A percentile compares a stretch with the other conserved stretches of the same genome.
These are phyloP conservation scores for Cossypha niveicapilla DNA, from an alignment of 2,797 vertebrate species.

Conservation along the genomic window DNA sequence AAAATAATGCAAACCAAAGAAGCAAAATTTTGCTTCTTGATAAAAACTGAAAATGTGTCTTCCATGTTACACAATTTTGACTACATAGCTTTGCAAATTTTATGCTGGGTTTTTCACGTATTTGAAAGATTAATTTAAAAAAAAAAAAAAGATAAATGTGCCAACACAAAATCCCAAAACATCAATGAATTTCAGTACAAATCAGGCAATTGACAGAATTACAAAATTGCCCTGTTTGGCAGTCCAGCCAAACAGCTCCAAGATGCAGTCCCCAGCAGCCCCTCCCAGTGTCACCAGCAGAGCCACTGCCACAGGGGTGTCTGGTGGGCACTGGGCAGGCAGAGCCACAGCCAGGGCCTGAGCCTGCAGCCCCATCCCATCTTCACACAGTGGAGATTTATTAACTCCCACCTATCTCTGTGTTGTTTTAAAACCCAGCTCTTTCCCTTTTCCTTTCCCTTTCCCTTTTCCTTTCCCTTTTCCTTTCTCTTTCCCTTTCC, in stretches of 20 bases:
- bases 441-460: neutral
- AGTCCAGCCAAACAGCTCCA: slow-evolving; percentile 10
- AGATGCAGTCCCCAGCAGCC: neutral
- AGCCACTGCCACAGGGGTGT: fast-evolving
- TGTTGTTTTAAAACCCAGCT: neutral
- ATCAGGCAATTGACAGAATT: neutral
- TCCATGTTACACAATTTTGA: slow-evolving; percentile 36
- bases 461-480: neutral
- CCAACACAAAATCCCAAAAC: neutral
- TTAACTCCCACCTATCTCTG: neutral
- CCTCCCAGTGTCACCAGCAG: neutral
- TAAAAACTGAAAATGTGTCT: slow-evolving; percentile 14
- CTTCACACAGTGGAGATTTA: fast-evolving
- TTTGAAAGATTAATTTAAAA: neutral
- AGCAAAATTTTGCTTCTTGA: slow-evolving; percentile 13
- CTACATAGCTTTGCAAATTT: neutral
- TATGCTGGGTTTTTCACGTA: neutral
- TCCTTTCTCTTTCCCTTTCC: neutral
- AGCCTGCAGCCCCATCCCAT: neutral
- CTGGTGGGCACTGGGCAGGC: neutral
- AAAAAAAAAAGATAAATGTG: neutral
- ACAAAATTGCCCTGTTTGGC: neutral
- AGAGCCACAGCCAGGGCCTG: neutral
- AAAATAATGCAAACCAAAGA: slow-evolving; percentile 23
- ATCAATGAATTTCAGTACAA: neutral